Conservation (phyloP, 2,888 invertebrate genomes). For the Torymus auratus region DNA sequence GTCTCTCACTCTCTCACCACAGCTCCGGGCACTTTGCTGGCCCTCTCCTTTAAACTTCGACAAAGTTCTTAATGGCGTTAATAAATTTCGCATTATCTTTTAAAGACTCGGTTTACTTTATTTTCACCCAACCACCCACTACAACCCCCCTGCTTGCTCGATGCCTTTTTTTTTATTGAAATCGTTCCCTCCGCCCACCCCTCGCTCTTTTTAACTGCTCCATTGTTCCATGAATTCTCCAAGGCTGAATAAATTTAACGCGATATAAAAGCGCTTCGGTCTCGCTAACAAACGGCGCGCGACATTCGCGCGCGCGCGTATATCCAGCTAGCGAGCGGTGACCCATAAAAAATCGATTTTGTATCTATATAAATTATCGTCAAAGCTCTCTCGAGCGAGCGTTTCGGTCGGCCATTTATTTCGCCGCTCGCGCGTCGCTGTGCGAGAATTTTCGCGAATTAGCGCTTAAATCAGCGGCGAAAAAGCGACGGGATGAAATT, state of each 20-base stretch:
- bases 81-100: slow-evolving; percentile 12
- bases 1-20: too few species aligned
- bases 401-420: slow-evolving; percentile 11
- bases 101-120: neutral
- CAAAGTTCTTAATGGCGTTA: neutral
- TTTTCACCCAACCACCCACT: too few species aligned
- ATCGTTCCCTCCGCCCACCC: neutral
- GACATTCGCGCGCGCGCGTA: too few species aligned
- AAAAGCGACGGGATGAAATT: too few species aligned
- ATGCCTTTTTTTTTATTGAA: too few species aligned
- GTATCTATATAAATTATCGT: slow-evolving; percentile 29
- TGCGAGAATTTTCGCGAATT: slow-evolving; percentile 13
- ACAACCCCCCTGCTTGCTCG: too few species aligned
- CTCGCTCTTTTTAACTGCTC: slow-evolving; percentile 24
- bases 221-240: slow-evolving; percentile 41
- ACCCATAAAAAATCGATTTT: slow-evolving; percentile 46
- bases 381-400: slow-evolving; percentile 23
- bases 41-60: neutral
- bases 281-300: too few species aligned
- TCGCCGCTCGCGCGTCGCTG: neutral
- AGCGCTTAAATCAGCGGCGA: slow-evolving; percentile 17
- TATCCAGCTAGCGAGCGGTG: neutral
- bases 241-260: slow-evolving; percentile 43
- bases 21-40: too few species aligned
- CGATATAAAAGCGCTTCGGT: slow-evolving; percentile 19